A percentile compares a stretch with the other conserved stretches of the same genome.
These are phyloP conservation scores for Pipistrellus pipistrellus DNA, from an alignment of 2,797 vertebrate species.

Conservation along the genomic window DNA sequence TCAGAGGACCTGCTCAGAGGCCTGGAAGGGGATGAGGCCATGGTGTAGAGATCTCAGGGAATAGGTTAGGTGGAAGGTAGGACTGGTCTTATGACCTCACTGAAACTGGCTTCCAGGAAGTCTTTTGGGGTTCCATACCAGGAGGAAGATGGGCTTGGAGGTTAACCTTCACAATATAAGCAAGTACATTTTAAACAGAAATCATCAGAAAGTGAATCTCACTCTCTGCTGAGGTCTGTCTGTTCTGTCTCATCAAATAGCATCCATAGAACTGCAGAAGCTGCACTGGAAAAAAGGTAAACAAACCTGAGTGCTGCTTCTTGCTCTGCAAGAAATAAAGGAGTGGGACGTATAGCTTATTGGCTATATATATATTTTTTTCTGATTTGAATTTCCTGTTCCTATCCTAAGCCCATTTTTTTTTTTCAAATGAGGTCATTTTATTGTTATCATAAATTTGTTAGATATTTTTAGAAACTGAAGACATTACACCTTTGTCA, in stretches of 20 bases:
- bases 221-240: not conserved
- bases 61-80: not conserved
- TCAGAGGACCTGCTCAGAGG: not conserved
- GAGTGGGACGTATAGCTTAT: not conserved
- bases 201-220: not conserved
- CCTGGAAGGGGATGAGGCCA: not conserved
- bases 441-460: not conserved
- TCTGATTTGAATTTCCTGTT: slow-evolving; percentile 44
- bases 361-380: not conserved
- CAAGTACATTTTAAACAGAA: not conserved
- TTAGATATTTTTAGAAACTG: slow-evolving; percentile 40
- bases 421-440: slow-evolving; percentile 53
- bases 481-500: not conserved
- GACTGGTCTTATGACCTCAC: not conserved
- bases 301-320: not conserved
- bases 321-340: not conserved
- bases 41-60: not conserved
- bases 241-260: not conserved
- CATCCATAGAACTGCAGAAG: not conserved
- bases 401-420: not conserved
- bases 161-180: no score
- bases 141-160: not conserved
- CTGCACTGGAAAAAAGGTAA: not conserved
- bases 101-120: not conserved
- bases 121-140: not conserved